phyloP scores from a whole-genome alignment of 2,888 invertebrate genomes.

The Ferdinandea cuprea region DNA sequence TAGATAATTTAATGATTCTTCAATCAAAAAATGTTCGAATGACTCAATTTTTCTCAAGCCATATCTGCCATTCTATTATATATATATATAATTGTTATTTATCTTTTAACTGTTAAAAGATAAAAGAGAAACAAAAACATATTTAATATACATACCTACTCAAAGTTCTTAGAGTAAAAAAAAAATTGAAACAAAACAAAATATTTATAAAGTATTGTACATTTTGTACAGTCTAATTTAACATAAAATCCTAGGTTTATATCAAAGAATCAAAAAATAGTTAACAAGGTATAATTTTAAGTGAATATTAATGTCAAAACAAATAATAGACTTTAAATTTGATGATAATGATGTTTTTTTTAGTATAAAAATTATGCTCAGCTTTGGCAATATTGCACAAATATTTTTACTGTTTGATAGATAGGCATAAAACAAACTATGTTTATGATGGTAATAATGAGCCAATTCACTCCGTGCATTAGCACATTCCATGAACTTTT shows the following conservation, averaged over 20 bases:
- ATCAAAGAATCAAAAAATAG: constrained; percentile 41
- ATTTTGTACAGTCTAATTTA: constrained; percentile 55
- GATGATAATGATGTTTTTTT: no score
- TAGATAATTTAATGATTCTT: constrained; percentile 27
- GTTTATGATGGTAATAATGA: no score
- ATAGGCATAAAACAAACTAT: no score
- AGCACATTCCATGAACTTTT: no score
- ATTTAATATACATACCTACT: constrained; percentile 8
- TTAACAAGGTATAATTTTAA: constrained; percentile 38
- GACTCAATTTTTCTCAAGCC: constrained; percentile 65
- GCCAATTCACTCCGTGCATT: no score
- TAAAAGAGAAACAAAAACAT: constrained; percentile 27
- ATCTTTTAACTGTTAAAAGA: constrained; percentile 38
- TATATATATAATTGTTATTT: constrained; percentile 45
- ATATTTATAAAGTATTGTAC: constrained; percentile 53
- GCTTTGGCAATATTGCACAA: no score
- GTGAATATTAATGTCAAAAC: background rate
- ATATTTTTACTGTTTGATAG: no score
- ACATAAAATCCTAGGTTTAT: constrained; percentile 26
- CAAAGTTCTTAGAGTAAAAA: constrained; percentile 39
- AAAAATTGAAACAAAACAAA: constrained; percentile 14
- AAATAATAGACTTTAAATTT: background rate
- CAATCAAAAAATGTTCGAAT: constrained; percentile 56
- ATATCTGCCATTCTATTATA: constrained; percentile 66
- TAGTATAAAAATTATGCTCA: no score